Evolutionary conservation across 1,140 invertebrate species (phyloP), one percentile per base, ranked within the genome.

Genomic region (Drosophila albomicans): DNA sequence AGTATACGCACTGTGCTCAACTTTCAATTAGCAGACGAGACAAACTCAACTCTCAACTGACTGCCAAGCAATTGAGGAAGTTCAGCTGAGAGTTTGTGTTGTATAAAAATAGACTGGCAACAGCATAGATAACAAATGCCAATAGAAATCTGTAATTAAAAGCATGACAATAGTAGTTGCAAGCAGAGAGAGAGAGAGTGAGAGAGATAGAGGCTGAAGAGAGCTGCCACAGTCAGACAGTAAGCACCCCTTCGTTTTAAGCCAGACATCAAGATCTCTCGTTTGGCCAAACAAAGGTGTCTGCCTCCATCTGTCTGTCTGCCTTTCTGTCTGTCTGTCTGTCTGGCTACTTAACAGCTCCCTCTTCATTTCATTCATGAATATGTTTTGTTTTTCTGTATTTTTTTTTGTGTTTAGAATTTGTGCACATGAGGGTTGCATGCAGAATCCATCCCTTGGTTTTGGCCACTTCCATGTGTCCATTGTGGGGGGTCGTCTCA

Each of bases 131-230:
- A 71, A 64, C 73, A 75, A 75, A 75, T 70, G 57, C 46, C 65
- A 68, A 74, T 74, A 56, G 71, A 68, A 54, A 63, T 63, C 67
- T 75, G 52, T 71, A 75, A 75, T 75, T 75, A 75, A 74, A 71
- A 75, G 67, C 73, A 43, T 59, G 38, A 75, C 73, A 75, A 75
- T 75, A 70, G 70, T 75, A 70, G 70, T 73, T 66, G 45, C 63
- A 49, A 10, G 16, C n/a, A 30, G n/a, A 32, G 20, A 20, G 20
- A 25, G 20, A 25, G 20, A 25, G n/a, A n/a, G n/a, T n/a, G n/a
- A n/a, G n/a, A 4, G 3, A 25, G 20, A 20, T 20, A 20, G 20
- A 20, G 20, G 20, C 20, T 20, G 20, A 25, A 25, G 20, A 25
- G 48, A 63, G 41, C 45, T 28, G 25, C 28, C 25, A 30, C 46